phyloP scores from a whole-genome alignment of 2,888 invertebrate genomes.

The Parascotia fuliginaria region DNA sequence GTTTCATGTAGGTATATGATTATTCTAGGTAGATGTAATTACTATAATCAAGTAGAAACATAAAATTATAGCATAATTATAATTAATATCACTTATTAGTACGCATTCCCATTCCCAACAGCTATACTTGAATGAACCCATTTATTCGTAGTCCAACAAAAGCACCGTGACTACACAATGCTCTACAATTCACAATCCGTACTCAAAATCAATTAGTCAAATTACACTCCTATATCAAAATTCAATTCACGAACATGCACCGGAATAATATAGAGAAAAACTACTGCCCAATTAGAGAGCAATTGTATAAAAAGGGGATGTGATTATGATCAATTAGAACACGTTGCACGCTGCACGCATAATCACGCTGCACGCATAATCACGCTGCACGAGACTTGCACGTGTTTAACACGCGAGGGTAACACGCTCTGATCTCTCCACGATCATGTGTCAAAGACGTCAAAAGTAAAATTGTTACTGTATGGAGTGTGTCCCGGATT shows the following conservation, averaged over 20 bases:
- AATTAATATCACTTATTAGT: neutral
- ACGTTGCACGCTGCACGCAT: slow-evolving; percentile 49
- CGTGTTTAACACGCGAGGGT: slow-evolving; percentile 57
- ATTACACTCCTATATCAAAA: slow-evolving; percentile 21
- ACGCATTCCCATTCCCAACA: neutral
- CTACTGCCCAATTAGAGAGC: slow-evolving; percentile 48
- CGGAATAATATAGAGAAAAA: slow-evolving; percentile 35
- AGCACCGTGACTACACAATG: slow-evolving; percentile 2
- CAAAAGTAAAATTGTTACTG: slow-evolving; percentile 37
- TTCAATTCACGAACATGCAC: slow-evolving; percentile 27
- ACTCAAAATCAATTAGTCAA: slow-evolving; percentile 26
- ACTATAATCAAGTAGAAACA: too few relatives aligned
- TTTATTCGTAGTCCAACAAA: slow-evolving; percentile 7
- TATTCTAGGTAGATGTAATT: too few relatives aligned
- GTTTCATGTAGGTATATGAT: too few relatives aligned
- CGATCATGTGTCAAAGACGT: slow-evolving; percentile 52
- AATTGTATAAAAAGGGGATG: slow-evolving; percentile 48
- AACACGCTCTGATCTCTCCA: slow-evolving; percentile 64
- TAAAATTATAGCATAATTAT: too few relatives aligned
- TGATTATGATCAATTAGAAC: slow-evolving; percentile 76
- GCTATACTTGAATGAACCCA: neutral
- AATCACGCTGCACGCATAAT: slow-evolving; percentile 59
- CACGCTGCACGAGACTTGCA: slow-evolving; percentile 48
- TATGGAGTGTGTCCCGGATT: slow-evolving; percentile 25
- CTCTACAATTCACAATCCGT: slow-evolving; percentile 8